A percentile compares a stretch with the other conserved stretches of the same genome.
These are phyloP conservation scores for Sus cebifrons DNA, from an alignment of 2,797 vertebrate genomes.

Conservation along the genomic window DNA sequence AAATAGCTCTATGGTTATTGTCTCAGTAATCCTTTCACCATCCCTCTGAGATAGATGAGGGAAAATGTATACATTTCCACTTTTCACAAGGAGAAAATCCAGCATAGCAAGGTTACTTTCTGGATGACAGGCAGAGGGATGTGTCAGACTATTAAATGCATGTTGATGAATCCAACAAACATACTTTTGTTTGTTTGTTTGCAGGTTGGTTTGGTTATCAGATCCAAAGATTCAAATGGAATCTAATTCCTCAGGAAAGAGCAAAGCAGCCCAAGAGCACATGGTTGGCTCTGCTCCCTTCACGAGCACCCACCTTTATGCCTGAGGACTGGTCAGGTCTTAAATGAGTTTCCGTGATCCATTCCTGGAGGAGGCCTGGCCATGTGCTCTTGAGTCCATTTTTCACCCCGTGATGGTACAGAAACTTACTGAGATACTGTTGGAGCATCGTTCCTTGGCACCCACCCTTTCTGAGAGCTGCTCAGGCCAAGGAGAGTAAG, in stretches of 20 bases:
- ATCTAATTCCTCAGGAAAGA: background rate
- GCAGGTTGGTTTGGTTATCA: conserved; percentile 35
- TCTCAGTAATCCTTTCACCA: conserved; percentile 73
- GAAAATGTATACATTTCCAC: conserved; percentile 33
- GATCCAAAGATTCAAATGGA: conserved; percentile 13
- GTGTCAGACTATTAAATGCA: background rate
- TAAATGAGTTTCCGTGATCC: background rate
- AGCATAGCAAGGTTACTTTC: background rate
- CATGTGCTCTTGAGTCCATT: background rate
- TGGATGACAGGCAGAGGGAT: background rate
- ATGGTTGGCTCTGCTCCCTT: background rate
- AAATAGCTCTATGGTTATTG: conserved; percentile 71
- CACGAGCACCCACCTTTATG: background rate
- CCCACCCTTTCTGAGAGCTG: background rate
- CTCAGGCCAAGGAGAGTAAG: background rate
- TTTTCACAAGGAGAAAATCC: conserved; percentile 20
- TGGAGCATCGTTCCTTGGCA: background rate
- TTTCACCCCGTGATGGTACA: background rate
- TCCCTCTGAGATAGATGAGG: background rate
- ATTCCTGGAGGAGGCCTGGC: background rate
- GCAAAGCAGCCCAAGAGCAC: background rate
- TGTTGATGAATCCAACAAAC: background rate
- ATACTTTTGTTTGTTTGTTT: conserved; percentile 21
- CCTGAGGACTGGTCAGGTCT: background rate
- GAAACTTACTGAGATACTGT: background rate